Conservation (phyloP, 2,888 invertebrate genomes). For the Drosophila parthenogenetica region DNA sequence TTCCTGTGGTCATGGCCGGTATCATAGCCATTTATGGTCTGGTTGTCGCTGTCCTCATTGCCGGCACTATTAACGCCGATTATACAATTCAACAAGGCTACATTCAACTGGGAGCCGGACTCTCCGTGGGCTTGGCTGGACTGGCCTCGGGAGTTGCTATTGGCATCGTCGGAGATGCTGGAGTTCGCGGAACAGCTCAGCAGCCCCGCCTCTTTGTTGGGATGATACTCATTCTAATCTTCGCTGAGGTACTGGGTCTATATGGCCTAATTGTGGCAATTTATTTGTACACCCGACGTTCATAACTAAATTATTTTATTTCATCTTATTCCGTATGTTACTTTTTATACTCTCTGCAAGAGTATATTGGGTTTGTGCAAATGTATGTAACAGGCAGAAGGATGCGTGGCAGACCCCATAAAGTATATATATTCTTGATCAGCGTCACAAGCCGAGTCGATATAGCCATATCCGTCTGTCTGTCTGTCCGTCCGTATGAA, state of each 20-base stretch:
- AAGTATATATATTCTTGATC: too few species aligned
- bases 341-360: too few species aligned
- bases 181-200: constrained; percentile 98
- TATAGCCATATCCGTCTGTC: too few species aligned
- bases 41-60: constrained; percentile 98
- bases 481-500: too few species aligned
- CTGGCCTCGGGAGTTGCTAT: constrained; percentile 99
- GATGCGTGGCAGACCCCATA: too few species aligned
- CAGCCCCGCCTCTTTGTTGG: constrained; percentile 99
- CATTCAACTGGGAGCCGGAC: constrained; percentile 97
- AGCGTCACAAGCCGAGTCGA: too few species aligned
- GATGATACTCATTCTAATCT: constrained; percentile 99
- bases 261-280: constrained; percentile 99
- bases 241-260: constrained; percentile 99
- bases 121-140: constrained; percentile 98
- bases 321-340: too few species aligned
- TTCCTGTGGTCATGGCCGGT: constrained; percentile 99
- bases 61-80: constrained; percentile 89
- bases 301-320: background rate
- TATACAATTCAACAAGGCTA: constrained; percentile 95
- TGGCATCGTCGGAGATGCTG: constrained; percentile 99
- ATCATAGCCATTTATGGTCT: constrained; percentile 99
- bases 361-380: too few species aligned
- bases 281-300: constrained; percentile 94
- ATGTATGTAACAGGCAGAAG: too few species aligned